Conservation (phyloP, 2,888 invertebrate species). For the Melinaea marsaeus region DNA sequence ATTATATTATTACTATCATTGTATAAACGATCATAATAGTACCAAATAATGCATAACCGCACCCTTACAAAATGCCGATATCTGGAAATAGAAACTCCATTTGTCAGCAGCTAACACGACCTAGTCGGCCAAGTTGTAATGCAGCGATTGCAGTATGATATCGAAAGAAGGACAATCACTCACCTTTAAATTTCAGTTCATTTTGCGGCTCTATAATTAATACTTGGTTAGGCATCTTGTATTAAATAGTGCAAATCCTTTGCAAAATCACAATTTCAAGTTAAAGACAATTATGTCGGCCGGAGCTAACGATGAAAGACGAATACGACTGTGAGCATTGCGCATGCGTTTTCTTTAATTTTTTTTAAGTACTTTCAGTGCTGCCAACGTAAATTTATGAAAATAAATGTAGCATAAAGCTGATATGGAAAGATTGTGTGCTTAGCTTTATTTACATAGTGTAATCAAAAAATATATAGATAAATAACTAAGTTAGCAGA, state of each 20-base stretch:
- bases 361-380: conserved; percentile 19
- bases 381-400: conserved; percentile 19
- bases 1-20: background rate
- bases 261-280: conserved; percentile 59
- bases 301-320: conserved; percentile 60
- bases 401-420: background rate
- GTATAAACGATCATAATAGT: conserved; percentile 35
- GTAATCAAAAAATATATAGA: too few relatives aligned
- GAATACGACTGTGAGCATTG: conserved; percentile 58
- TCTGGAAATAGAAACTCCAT: conserved; percentile 78
- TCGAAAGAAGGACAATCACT: conserved; percentile 58
- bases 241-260: conserved; percentile 68
- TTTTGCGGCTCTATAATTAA: conserved; percentile 91
- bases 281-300: conserved; percentile 64
- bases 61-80: conserved; percentile 73
- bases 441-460: too few relatives aligned
- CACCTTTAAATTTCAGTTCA: conserved; percentile 94
- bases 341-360: conserved; percentile 41
- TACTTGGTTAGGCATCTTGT: conserved; percentile 84
- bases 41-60: conserved; percentile 58
- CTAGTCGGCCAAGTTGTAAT: conserved; percentile 61
- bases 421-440: too few relatives aligned
- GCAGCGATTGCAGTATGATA: conserved; percentile 46
- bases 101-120: conserved; percentile 72
- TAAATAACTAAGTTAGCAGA: too few relatives aligned